These are phyloP conservation scores for Pelosia muscerda DNA, from an alignment of 2,888 invertebrate species.

Conservation along the genomic window DNA sequence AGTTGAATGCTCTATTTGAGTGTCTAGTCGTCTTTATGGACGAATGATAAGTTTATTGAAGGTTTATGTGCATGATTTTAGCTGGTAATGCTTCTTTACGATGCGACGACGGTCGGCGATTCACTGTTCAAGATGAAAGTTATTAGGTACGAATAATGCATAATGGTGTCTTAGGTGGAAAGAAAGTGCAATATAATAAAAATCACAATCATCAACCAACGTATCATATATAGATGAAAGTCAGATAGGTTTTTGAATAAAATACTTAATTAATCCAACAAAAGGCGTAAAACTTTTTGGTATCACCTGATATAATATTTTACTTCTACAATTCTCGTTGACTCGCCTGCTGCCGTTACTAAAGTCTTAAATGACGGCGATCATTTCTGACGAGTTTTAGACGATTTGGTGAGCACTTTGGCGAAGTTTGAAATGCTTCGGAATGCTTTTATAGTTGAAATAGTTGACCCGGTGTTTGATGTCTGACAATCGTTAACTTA, in stretches of 20 bases:
- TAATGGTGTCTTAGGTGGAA: background rate
- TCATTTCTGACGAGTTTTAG: constrained; percentile 34
- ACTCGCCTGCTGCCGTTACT: constrained; percentile 24
- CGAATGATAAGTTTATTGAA: constrained; percentile 21
- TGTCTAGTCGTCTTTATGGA: constrained; percentile 13
- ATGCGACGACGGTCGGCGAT: background rate
- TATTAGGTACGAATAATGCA: background rate
- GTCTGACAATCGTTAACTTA: constrained; percentile 31
- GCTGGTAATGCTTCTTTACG: background rate
- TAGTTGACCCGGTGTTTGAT: constrained; percentile 42
- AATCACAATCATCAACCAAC: too few species aligned
- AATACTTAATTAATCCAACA: background rate
- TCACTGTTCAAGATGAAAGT: background rate
- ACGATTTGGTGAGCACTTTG: constrained; percentile 30
- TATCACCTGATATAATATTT: constrained; percentile 24
- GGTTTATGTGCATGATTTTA: constrained; percentile 19
- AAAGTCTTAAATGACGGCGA: constrained; percentile 31
- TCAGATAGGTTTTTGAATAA: background rate
- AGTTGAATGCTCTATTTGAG: constrained; percentile 33
- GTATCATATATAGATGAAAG: too few species aligned
- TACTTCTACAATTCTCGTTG: constrained; percentile 32
- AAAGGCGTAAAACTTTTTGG: background rate
- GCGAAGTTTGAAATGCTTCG: constrained; percentile 18
- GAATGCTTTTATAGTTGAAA: constrained; percentile 34
- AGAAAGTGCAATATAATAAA: too few species aligned